Percentiles rank a stretch among this genome's conserved stretches.
phyloP scores from a whole-genome alignment of 2,888 invertebrate genomes.

The Parnassius glacialis region DNA sequence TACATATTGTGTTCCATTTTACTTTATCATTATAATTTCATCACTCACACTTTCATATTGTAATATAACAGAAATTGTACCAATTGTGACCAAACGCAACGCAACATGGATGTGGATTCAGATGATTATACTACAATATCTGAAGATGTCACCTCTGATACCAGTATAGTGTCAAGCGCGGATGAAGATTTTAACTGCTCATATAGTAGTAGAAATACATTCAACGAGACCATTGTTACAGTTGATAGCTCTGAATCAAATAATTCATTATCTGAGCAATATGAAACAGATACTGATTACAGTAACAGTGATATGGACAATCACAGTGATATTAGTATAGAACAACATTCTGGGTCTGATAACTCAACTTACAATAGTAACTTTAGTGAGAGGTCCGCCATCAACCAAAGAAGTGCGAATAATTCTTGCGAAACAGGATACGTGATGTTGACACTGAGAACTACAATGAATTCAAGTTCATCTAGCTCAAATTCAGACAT shows the following conservation, averaged over 20 bases:
- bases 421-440: constrained; percentile 3
- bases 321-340: not conserved
- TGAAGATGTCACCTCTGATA: constrained; percentile 59
- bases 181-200: constrained; percentile 19
- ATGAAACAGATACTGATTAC: not conserved
- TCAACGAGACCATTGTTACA: not conserved
- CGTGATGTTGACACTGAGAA: not conserved
- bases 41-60: not conserved
- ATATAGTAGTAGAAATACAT: not conserved
- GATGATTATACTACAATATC: constrained; percentile 55
- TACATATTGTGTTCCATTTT: no score
- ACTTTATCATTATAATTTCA: not conserved
- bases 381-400: not conserved
- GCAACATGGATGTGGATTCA: constrained; percentile 20
- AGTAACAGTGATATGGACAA: not conserved
- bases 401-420: not conserved
- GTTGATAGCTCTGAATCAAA: constrained; percentile 4
- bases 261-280: constrained; percentile 18
- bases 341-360: constrained; percentile 41
- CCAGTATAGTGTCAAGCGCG: constrained; percentile 42
- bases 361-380: constrained; percentile 4
- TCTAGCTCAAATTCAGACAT: constrained; percentile 1
- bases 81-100: constrained; percentile 20
- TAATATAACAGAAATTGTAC: not conserved
- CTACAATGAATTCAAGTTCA: not conserved